Percentiles rank a stretch among this genome's conserved stretches.
phyloP scores from a whole-genome alignment of 2,113 vertebrate genomes.

The Nothobranchius furzeri region DNA sequence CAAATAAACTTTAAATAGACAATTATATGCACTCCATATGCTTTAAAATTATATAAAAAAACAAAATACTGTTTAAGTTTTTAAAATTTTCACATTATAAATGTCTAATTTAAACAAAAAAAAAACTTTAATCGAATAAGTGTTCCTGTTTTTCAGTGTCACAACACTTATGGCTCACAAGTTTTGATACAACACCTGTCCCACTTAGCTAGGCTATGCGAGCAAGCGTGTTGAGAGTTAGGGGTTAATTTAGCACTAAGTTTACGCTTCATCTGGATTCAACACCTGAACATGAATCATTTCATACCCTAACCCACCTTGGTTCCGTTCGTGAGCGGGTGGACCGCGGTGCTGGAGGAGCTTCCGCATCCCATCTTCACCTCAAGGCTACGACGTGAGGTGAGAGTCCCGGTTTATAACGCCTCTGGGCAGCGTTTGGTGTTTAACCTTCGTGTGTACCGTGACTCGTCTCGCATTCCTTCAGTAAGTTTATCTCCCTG shows the following conservation, averaged over 20 bases:
- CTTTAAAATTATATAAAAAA: too few species aligned
- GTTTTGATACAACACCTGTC: background rate
- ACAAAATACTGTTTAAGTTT: too few species aligned
- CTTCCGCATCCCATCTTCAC: conserved; percentile 75
- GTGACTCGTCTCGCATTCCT: conserved; percentile 63
- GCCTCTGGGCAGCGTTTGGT: background rate
- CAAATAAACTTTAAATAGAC: too few species aligned
- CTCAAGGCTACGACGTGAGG: background rate
- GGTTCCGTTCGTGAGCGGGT: conserved; percentile 42
- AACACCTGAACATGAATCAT: background rate
- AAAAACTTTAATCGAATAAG: too few species aligned
- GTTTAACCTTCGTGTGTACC: background rate
- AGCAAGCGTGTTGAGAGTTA: too few species aligned
- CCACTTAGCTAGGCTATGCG: background rate
- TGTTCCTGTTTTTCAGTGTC: too few species aligned
- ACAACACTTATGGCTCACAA: background rate
- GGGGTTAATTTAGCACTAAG: too few species aligned
- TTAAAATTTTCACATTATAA: too few species aligned
- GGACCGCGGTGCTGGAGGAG: conserved; percentile 63
- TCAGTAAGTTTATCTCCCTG: conserved; percentile 57
- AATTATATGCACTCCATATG: too few species aligned
- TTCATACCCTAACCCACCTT: conserved; percentile 57
- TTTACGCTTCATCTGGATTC: background rate
- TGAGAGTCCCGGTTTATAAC: conserved; percentile 7
- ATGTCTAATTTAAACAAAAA: too few species aligned